These are phyloP conservation scores for Lagopus leucura DNA, from an alignment of 2,113 vertebrate genomes.

Conservation along the genomic window DNA sequence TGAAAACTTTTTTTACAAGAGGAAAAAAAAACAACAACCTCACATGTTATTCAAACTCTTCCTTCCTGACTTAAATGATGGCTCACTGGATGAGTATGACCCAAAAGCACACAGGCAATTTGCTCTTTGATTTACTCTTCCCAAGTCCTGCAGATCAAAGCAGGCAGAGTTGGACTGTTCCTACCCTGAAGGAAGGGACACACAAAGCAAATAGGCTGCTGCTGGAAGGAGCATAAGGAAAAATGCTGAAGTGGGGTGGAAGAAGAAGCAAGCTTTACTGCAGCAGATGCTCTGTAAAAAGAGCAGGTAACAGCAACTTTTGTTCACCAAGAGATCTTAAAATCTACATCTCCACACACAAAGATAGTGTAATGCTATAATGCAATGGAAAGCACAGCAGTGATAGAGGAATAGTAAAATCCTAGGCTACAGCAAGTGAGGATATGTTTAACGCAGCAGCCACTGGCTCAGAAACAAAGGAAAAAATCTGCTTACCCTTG, in stretches of 20 bases:
- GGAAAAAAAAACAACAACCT: too few species aligned
- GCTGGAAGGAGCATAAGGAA: background rate
- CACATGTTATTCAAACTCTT: background rate
- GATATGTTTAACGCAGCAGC: too few species aligned
- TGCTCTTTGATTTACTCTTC: background rate
- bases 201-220: background rate
- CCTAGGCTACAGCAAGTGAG: too few species aligned
- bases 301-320: background rate
- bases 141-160: background rate
- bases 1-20: background rate
- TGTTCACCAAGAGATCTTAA: background rate
- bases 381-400: too few species aligned
- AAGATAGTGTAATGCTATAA: background rate
- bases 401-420: too few species aligned
- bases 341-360: background rate
- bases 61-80: background rate
- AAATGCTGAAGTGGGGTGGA: background rate
- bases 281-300: background rate
- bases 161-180: background rate
- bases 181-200: background rate
- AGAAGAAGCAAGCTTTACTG: background rate
- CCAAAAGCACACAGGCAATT: background rate
- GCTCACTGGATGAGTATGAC: background rate
- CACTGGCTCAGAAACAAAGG: too few species aligned
- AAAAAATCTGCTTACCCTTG: too few species aligned